These are phyloP conservation scores for Aricia artaxerxes DNA, from an alignment of 2,888 invertebrate genomes.

Conservation along the genomic window DNA sequence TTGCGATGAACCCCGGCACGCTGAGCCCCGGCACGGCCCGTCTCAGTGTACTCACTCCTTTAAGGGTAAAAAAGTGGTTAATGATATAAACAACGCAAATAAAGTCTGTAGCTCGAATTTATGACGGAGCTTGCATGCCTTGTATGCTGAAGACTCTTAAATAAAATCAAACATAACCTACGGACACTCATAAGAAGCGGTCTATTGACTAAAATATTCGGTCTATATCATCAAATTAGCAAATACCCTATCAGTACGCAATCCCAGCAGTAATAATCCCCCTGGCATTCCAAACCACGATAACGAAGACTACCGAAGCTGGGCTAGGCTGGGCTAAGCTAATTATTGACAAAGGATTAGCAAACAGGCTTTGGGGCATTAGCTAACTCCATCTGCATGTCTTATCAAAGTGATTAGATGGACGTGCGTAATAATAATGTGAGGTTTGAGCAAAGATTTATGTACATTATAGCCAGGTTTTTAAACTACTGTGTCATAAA, in stretches of 20 bases:
- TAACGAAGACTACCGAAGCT: not conserved
- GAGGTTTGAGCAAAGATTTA: not conserved
- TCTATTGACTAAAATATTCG: no score
- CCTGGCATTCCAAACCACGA: constrained; percentile 2
- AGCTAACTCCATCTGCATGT: constrained; percentile 39
- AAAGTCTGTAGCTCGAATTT: no score
- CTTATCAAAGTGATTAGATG: constrained; percentile 41
- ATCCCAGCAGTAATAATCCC: constrained; percentile 18
- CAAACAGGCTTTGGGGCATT: constrained; percentile 36
- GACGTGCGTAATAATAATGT: not conserved
- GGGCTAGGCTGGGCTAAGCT: constrained; percentile 36
- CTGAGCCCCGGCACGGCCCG: no score
- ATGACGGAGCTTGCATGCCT: no score
- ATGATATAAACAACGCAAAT: no score
- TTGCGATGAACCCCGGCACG: no score
- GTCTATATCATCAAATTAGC: not conserved
- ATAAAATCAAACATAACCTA: no score
- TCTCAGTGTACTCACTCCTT: no score
- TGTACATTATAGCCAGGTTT: not conserved
- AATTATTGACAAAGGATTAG: constrained; percentile 41
- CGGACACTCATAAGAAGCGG: no score
- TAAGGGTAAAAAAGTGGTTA: no score
- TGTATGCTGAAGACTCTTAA: no score
- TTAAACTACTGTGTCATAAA: no score
- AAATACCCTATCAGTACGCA: not conserved